Conservation (phyloP, 2,113 vertebrate genomes). For the Girardinichthys multiradiatus region DNA sequence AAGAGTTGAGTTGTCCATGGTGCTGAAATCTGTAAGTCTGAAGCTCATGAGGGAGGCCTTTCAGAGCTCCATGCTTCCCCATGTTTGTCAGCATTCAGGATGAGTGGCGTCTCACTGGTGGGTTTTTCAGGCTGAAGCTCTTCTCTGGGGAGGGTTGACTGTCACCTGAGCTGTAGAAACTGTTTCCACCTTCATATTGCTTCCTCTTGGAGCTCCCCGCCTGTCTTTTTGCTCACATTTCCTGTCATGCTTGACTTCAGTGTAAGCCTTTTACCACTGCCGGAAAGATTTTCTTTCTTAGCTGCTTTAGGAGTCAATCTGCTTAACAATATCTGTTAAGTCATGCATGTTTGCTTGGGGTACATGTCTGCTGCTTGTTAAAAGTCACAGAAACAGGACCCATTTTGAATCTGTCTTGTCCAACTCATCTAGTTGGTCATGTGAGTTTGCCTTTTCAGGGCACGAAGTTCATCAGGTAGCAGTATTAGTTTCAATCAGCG, state of each 20-base stretch:
- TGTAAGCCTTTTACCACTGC: conserved; percentile 24
- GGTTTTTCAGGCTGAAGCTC: conserved; percentile 7
- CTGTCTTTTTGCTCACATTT: conserved; percentile 42
- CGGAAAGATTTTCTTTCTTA: conserved; percentile 33
- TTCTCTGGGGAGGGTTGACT: conserved; percentile 6
- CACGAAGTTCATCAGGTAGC: conserved; percentile 21
- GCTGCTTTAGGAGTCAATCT: conserved; percentile 56
- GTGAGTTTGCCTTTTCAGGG: conserved; percentile 19
- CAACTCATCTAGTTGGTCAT: not conserved
- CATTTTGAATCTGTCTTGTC: not conserved
- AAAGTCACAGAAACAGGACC: conserved; percentile 2
- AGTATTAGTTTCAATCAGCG: conserved; percentile 59
- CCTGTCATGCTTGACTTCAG: conserved; percentile 23
- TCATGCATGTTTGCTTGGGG: conserved; percentile 27
- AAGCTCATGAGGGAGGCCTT: not conserved
- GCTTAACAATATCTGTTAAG: conserved; percentile 51
- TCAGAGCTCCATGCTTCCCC: conserved; percentile 8
- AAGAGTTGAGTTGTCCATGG: not conserved
- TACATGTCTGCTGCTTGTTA: conserved; percentile 11
- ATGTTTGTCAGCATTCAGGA: conserved; percentile 32
- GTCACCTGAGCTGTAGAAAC: conserved; percentile 5
- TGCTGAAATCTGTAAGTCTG: not conserved
- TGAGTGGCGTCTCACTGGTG: conserved; percentile 23
- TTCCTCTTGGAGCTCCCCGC: conserved; percentile 13
- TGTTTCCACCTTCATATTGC: conserved; percentile 28